Conservation (phyloP, 2,797 vertebrate genomes). For the Clarias laeviceps region DNA sequence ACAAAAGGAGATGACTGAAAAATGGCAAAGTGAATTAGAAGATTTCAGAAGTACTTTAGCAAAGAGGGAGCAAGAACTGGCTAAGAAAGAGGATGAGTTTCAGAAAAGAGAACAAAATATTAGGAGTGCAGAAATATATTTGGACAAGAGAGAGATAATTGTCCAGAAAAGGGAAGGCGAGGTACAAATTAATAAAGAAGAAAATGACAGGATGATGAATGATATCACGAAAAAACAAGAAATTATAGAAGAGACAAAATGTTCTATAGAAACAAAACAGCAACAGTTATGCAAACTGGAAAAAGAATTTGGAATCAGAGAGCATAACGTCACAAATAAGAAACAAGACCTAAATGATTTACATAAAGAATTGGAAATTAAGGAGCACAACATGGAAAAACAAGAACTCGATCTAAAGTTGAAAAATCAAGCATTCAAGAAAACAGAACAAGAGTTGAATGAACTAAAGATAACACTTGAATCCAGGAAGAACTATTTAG, state of each 20-base stretch:
- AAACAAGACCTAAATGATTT: constrained; percentile 18
- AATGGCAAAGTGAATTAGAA: constrained; percentile 51
- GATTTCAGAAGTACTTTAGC: constrained; percentile 47
- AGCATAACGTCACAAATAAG: neutral
- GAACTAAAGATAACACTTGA: constrained; percentile 23
- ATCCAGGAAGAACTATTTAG: constrained; percentile 32
- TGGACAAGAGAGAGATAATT: constrained; percentile 40
- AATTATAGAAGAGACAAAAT: constrained; percentile 22
- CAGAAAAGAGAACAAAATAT: constrained; percentile 47
- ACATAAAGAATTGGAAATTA: constrained; percentile 13
- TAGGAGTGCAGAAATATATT: constrained; percentile 40
- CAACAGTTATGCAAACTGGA: constrained; percentile 13
- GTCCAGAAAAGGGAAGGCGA: constrained; percentile 46
- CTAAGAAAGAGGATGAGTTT: constrained; percentile 41
- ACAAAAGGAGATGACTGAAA: neutral
- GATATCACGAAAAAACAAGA: constrained; percentile 44
- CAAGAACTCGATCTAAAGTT: constrained; percentile 21
- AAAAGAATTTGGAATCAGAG: constrained; percentile 25
- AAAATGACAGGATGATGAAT: neutral
- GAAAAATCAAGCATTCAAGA: constrained; percentile 13
- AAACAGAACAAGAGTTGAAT: constrained; percentile 26
- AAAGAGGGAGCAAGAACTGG: constrained; percentile 54
- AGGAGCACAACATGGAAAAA: constrained; percentile 29
- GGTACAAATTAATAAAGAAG: constrained; percentile 29
- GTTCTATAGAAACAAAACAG: constrained; percentile 37